A percentile compares a stretch with the other conserved stretches of the same genome.
Conservation (phyloP, 2,888 invertebrate species). For the Agrotis clavis region DNA sequence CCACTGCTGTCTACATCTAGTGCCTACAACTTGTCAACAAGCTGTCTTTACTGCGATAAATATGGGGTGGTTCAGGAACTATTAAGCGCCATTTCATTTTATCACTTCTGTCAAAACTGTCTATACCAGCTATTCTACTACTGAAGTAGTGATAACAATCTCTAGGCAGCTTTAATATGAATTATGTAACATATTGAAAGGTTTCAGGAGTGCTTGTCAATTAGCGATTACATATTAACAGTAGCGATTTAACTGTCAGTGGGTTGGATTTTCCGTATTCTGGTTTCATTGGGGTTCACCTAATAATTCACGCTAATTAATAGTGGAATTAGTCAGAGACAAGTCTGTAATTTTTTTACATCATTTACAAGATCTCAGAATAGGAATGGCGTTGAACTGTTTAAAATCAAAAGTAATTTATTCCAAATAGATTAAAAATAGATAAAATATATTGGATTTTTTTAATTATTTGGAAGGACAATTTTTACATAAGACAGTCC, state of each 20-base stretch:
- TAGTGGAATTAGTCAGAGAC: neutral
- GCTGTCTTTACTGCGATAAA: slow-evolving; percentile 14
- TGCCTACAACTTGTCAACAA: slow-evolving; percentile 1
- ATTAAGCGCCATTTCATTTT: slow-evolving; percentile 21
- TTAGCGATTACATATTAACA: slow-evolving; percentile 18
- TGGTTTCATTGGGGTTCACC: neutral
- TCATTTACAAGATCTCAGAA: no score
- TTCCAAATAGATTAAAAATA: no score
- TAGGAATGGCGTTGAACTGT: no score
- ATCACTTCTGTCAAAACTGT: slow-evolving; percentile 21
- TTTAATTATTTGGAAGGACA: no score
- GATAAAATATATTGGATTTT: no score
- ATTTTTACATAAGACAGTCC: no score
- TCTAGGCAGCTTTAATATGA: slow-evolving; percentile 7
- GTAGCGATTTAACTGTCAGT: neutral
- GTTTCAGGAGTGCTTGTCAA: slow-evolving; percentile 22
- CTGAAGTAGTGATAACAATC: slow-evolving; percentile 22
- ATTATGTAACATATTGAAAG: slow-evolving; percentile 27
- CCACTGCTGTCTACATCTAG: neutral
- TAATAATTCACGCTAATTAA: slow-evolving; percentile 2
- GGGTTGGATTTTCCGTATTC: slow-evolving; percentile 6
- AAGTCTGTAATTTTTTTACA: no score
- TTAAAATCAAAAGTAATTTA: no score
- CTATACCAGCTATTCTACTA: neutral
- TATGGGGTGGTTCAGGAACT: neutral